Conservation (phyloP, 2,888 invertebrate genomes). For the Habrosyne pyritoides region DNA sequence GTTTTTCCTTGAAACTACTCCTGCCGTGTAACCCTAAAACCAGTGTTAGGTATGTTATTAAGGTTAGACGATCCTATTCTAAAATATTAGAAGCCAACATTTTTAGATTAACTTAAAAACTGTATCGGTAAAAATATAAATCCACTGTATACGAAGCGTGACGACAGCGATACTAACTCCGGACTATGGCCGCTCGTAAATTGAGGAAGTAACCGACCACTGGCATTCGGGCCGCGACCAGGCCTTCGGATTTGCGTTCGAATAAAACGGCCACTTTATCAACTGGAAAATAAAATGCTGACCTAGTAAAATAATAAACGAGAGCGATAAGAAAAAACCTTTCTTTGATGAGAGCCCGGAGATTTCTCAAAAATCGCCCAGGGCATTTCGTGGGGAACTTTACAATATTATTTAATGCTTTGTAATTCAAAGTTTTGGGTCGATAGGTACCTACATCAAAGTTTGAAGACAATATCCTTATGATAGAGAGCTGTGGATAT, state of each 20-base stretch:
- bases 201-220: slow-evolving; percentile 70
- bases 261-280: slow-evolving; percentile 73
- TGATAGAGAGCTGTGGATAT: background rate
- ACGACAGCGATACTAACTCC: slow-evolving; percentile 74
- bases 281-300: slow-evolving; percentile 62
- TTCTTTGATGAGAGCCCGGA: background rate
- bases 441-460: too few species aligned
- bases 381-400: background rate
- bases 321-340: slow-evolving; percentile 22
- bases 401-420: background rate
- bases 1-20: background rate
- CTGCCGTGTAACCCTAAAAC: background rate
- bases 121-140: slow-evolving; percentile 66
- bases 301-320: slow-evolving; percentile 40
- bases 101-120: slow-evolving; percentile 40
- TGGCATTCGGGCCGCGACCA: slow-evolving; percentile 55
- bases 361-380: background rate
- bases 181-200: slow-evolving; percentile 67
- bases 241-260: slow-evolving; percentile 72
- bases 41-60: background rate
- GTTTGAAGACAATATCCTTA: background rate
- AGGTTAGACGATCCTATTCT: slow-evolving; percentile 19
- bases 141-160: slow-evolving; percentile 71
- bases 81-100: slow-evolving; percentile 21
- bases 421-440: background rate